Conservation (phyloP, 2,888 invertebrate species). For the Tetanocera ferruginea region DNA sequence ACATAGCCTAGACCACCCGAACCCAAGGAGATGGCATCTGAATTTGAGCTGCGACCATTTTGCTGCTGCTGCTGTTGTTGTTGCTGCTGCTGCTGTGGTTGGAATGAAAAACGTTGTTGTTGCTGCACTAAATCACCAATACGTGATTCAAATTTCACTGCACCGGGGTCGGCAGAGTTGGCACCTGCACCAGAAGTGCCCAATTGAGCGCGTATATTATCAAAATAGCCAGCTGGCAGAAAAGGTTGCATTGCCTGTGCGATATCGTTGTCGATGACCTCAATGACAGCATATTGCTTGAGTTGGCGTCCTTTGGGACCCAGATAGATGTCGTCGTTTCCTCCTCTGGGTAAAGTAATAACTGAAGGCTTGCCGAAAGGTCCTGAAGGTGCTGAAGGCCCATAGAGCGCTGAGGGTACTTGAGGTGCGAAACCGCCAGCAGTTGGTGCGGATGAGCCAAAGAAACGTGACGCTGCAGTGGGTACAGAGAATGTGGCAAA, state of each 20-base stretch:
- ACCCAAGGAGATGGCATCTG: constrained; percentile 64
- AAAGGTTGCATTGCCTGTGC: constrained; percentile 60
- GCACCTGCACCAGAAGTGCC: constrained; percentile 51
- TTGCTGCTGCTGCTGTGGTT: constrained; percentile 50
- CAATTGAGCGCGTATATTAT: constrained; percentile 57
- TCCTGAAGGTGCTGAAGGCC: constrained; percentile 62
- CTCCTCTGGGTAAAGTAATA: constrained; percentile 46
- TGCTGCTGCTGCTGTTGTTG: constrained; percentile 49
- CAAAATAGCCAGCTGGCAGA: constrained; percentile 57
- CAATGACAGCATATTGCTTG: constrained; percentile 69
- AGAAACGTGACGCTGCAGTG: too few species aligned
- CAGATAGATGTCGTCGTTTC: constrained; percentile 56
- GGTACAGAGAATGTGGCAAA: background rate
- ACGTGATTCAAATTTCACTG: constrained; percentile 55
- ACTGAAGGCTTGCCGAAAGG: constrained; percentile 60
- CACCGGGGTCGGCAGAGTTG: constrained; percentile 40
- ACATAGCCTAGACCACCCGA: constrained; percentile 69
- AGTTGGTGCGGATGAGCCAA: background rate
- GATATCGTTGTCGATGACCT: constrained; percentile 67
- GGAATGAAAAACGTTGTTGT: constrained; percentile 52
- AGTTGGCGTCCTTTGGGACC: constrained; percentile 64
- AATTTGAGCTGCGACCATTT: constrained; percentile 36
- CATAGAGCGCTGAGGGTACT: background rate
- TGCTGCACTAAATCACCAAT: constrained; percentile 53
- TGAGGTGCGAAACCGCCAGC: background rate